These are phyloP conservation scores for Pissodes strobi DNA, from an alignment of 1,140 invertebrate genomes.

Conservation along the genomic window DNA sequence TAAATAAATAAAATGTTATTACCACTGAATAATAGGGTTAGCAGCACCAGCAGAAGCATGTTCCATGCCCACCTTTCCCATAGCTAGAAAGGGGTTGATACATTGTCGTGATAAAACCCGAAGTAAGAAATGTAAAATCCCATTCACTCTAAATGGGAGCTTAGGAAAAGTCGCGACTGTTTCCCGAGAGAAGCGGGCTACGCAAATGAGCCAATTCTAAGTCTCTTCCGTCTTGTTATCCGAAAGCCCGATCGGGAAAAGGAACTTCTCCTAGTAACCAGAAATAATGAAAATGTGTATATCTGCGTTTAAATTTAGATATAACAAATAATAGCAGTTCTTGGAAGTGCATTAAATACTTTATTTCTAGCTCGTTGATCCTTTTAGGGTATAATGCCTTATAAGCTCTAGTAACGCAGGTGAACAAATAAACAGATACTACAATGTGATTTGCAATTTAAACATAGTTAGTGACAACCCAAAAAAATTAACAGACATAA, in stretches of 20 bases:
- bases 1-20: too few species aligned
- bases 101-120: constrained; percentile 16
- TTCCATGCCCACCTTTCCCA: too few species aligned
- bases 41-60: too few species aligned
- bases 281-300: constrained; percentile 23
- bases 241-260: constrained; percentile 15
- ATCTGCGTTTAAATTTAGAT: constrained; percentile 15
- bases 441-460: too few species aligned
- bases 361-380: neutral
- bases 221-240: constrained; percentile 22
- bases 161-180: constrained; percentile 20
- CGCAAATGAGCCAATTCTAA: constrained; percentile 23
- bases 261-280: constrained; percentile 22
- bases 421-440: neutral
- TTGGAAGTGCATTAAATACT: neutral
- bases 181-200: constrained; percentile 11
- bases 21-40: too few species aligned
- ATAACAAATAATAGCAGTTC: neutral
- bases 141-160: constrained; percentile 15
- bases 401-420: neutral
- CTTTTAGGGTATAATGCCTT: neutral
- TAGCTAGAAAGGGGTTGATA: too few species aligned
- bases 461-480: too few species aligned
- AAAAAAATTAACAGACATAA: too few species aligned
- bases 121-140: constrained; percentile 18